A percentile compares a stretch with the other conserved stretches of the same genome.
These are phyloP conservation scores for Platycheirus rosarum DNA, from an alignment of 2,888 invertebrate species.

Conservation along the genomic window DNA sequence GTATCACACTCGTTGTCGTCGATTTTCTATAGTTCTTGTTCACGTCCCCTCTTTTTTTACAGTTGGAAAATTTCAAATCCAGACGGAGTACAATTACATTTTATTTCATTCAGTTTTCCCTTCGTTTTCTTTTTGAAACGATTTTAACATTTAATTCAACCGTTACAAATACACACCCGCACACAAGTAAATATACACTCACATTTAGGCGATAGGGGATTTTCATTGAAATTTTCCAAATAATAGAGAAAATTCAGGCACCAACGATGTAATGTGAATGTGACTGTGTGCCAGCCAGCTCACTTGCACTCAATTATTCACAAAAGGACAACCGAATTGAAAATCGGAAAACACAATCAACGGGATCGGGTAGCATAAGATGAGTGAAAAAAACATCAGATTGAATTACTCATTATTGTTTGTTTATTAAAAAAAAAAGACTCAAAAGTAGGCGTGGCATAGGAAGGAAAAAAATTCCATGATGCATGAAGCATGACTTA, in stretches of 20 bases:
- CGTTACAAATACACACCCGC: background rate
- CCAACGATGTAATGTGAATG: slow-evolving; percentile 8
- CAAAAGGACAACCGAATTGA: slow-evolving; percentile 20
- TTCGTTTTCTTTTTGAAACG: slow-evolving; percentile 14
- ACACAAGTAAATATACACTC: background rate
- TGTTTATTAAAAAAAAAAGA: background rate
- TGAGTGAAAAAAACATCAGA: background rate
- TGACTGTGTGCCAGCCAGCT: slow-evolving; percentile 7
- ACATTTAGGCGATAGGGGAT: slow-evolving; percentile 30
- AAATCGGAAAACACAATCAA: slow-evolving; percentile 3
- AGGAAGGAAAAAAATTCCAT: no score
- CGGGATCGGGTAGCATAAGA: background rate
- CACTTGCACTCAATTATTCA: slow-evolving; percentile 58
- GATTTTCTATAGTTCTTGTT: slow-evolving; percentile 17
- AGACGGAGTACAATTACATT: slow-evolving; percentile 61
- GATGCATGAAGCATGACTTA: no score
- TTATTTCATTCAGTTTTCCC: slow-evolving; percentile 60
- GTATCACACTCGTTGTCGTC: slow-evolving; percentile 3
- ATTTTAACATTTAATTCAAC: slow-evolving; percentile 49
- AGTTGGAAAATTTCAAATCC: slow-evolving; percentile 56
- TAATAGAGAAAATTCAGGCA: slow-evolving; percentile 58
- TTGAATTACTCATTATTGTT: background rate
- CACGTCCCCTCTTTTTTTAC: slow-evolving; percentile 16
- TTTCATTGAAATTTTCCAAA: slow-evolving; percentile 46
- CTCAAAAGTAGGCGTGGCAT: background rate